Evolutionary conservation across 2,888 invertebrate species (phyloP).

Genomic region (Glyphotaelius pellucidus): DNA sequence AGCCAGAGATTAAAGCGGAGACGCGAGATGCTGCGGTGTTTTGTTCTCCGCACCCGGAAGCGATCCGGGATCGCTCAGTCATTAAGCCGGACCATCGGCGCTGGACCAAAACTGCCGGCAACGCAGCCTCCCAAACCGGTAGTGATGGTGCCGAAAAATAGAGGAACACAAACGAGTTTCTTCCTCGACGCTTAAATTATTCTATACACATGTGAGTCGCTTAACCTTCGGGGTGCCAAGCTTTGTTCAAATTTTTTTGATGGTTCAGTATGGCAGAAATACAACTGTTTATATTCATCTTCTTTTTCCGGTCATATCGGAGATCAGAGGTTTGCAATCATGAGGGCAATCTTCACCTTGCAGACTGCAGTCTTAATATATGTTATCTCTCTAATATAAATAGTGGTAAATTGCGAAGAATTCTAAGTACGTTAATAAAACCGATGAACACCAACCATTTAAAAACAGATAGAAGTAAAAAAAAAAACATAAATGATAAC

Average conservation of each 20-base stretch:
- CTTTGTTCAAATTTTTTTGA: too few relatives aligned
- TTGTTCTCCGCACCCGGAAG: constrained; percentile 46
- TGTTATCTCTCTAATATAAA: too few relatives aligned
- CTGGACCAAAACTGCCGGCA: constrained; percentile 38
- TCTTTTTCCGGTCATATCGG: too few relatives aligned
- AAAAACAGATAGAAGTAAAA: too few relatives aligned
- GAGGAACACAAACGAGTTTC: constrained; percentile 38
- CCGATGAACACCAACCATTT: too few relatives aligned
- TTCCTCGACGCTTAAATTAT: constrained; percentile 32
- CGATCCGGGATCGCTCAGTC: constrained; percentile 43
- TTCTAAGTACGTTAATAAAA: too few relatives aligned
- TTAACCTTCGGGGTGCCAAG: not conserved
- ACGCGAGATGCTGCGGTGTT: constrained; percentile 12
- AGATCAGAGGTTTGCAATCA: too few relatives aligned
- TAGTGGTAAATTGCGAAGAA: too few relatives aligned
- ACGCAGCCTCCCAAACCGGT: constrained; percentile 38
- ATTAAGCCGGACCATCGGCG: constrained; percentile 34
- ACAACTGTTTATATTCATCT: not conserved
- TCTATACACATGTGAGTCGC: not conserved
- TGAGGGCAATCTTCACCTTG: too few relatives aligned
- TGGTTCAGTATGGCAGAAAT: not conserved
- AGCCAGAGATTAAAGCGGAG: constrained; percentile 6
- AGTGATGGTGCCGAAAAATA: constrained; percentile 42
- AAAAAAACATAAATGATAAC: too few relatives aligned
- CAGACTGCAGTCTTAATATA: too few relatives aligned